Evolutionary conservation across 2,113 vertebrate genomes (phyloP), one percentile per base, ranked within the genome.

Genomic region (Ptilonorhynchus violaceus): DNA sequence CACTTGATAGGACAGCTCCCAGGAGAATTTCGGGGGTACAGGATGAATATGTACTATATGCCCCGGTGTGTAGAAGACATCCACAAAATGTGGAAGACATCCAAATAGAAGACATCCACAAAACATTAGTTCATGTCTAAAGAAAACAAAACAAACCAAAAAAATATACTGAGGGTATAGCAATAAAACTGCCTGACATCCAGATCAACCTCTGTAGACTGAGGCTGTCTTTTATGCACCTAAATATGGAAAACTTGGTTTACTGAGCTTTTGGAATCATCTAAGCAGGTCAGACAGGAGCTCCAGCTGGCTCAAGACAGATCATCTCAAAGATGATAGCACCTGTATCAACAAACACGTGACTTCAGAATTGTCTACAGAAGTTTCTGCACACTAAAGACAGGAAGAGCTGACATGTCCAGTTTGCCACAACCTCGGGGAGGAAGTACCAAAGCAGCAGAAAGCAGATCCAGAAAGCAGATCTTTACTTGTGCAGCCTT

Each of bases 311-410:
- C 7, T 64, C 37, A 42, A 23, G 21, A 21, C 4, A n/a, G 62
- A 78, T 49, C 21, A 41, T 66, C 21, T 62, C 59, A 19, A 49
- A 63, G 58, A 16, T n/a, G 19, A 15, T 21, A 44, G 14, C 0
- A 0, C 14, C 21, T 13, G 0, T 13, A 21, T 15, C 67, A 68
- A 12, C 23, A 60, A 76, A 17, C 25, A 13, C n/a, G 49, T 2
- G 4, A 19, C 35, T 77, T 35, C 49, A 60, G 35, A 60, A 33
- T 33, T 66, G 11, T 17, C 53, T 52, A 1, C 39, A 52, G 62
- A 82, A 46, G 20, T 16, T 66, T 47, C 79, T 52, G 6, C 25
- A 15, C 2, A 0, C 21, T 41, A 11, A 47, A 55, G 70, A 55
- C 2, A 2, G 39, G 62, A 68, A 55, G 10, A 88, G 22, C 13